Base-by-base conservation (phyloP, 2,888 invertebrate genomes). In the Acanthacorydalis orientalis region DNA sequence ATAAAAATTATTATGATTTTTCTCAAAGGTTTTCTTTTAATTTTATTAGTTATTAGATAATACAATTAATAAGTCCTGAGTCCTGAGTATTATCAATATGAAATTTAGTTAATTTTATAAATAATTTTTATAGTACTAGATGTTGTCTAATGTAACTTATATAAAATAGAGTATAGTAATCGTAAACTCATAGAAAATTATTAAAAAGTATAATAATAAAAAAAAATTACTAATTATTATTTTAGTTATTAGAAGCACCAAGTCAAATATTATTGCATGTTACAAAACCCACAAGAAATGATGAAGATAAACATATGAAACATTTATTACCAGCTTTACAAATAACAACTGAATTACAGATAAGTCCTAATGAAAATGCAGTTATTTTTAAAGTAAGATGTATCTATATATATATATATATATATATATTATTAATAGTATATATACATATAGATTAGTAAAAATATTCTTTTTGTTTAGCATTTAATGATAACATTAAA, bases 191-290 rank as follows among this genome's bases (percentile, higher is more conserved):
- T 23, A 23, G 6, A 4, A 4, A 23, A 4, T 23, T 23, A 23
- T 23, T 23, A 23, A 23, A 23, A 6, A 23, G 6, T 23, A 23
- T 23, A 4, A 23, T 23, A 23, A 23, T 2, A 4, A 23, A 23
- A 23, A 23, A 23, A 4, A 23, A 4, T 6, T n/a, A n/a, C n/a
- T n/a, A n/a, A n/a, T 12, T 46, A 31, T 51, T 46, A 12, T 53
- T 57, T 62, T 84, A 96, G 73, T 61, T 96, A 49, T 73, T 87
- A 55, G 89, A 87, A 59, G 80, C 90, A 0, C 80, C 86, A 52
- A 83, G 83, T 56, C 87, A 90, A 6, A 87, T 90, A 46, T 74
- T 92, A 53, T 66, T 96, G 54, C 86, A 86, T 62, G 83, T 87
- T 48, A 73, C 72, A 54, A 68, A 64, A 33, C 59, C 63, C 10